Base-by-base conservation (phyloP, 2,888 invertebrate genomes). In the Thelaira solivaga region DNA sequence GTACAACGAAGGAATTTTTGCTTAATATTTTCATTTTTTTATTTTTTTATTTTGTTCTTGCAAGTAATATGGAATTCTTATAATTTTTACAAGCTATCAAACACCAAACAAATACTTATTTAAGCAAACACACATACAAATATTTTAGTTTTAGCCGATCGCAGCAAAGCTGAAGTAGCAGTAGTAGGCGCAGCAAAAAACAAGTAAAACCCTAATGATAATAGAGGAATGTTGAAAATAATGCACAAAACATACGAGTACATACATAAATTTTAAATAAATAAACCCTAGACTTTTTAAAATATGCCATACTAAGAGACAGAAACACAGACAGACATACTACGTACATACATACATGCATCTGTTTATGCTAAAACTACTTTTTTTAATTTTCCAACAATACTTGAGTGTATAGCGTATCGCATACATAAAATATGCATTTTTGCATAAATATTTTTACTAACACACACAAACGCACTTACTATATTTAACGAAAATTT, bases 401-500 rank as follows among this genome's bases (percentile, higher is more conserved):
- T 22, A 29, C 13, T 34, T 31, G n/a, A n/a, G n/a, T n/a, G n/a
- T n/a, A n/a, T n/a, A n/a, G n/a, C 20, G 36, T 22, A 31, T 3
- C n/a, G 18, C 11, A 36, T 20, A 24, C 31, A 51, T 53, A 57
- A 73, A 69, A 69, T 41, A 69, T 74, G 43, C 45, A 68, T 62
- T 59, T 59, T 69, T 26, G 49, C 13, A 41, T 20, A 69, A 69
- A 74, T 69, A 69, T 64, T 74, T 76, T 39, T 20, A 65, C 24
- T 61, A n/a, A n/a, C n/a, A n/a, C n/a, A n/a, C n/a, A n/a, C n/a
- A n/a, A n/a, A n/a, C n/a, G n/a, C n/a, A n/a, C n/a, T n/a, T n/a
- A n/a, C n/a, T 36, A 43, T 36, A 45, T 62, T 45, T 13, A 36
- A 64, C n/a, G 11, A 13, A 20, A 20, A 24, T 11, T 4, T 22